These are phyloP conservation scores for Cinara cedri DNA, from an alignment of 2,888 invertebrate genomes.

Conservation along the genomic window DNA sequence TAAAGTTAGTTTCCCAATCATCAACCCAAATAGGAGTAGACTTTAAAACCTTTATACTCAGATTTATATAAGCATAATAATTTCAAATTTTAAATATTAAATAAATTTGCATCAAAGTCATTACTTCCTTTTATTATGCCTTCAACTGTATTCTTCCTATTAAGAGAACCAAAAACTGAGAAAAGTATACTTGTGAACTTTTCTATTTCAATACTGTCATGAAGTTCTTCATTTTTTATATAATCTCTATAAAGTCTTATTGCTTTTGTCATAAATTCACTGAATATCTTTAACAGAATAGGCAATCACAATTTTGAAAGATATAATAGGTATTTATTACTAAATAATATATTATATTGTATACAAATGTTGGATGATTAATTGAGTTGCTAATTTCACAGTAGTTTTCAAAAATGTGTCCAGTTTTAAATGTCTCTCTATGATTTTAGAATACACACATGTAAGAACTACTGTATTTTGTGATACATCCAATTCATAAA, in stretches of 20 bases:
- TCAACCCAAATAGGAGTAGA: neutral
- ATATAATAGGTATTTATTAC: neutral
- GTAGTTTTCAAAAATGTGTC: slow-evolving; percentile 14
- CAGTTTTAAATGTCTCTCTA: slow-evolving; percentile 9
- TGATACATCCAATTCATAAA: slow-evolving; percentile 11
- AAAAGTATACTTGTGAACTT: neutral
- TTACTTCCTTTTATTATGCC: slow-evolving; percentile 1
- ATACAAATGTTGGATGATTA: slow-evolving; percentile 1
- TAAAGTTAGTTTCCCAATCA: neutral
- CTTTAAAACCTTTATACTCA: neutral
- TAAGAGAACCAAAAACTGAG: neutral
- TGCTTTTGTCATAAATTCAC: neutral
- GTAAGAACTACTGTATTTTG: neutral
- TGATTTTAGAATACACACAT: neutral
- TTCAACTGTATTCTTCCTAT: neutral
- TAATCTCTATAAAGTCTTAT: neutral
- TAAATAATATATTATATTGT: neutral
- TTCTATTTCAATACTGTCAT: neutral
- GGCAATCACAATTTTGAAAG: neutral
- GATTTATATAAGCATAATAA: neutral
- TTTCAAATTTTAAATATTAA: neutral
- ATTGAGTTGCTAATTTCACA: slow-evolving; percentile 21
- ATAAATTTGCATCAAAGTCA: neutral
- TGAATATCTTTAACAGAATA: neutral
- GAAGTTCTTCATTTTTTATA: neutral